phyloP scores from a whole-genome alignment of 2,888 invertebrate species.

The Acheta domesticus region DNA sequence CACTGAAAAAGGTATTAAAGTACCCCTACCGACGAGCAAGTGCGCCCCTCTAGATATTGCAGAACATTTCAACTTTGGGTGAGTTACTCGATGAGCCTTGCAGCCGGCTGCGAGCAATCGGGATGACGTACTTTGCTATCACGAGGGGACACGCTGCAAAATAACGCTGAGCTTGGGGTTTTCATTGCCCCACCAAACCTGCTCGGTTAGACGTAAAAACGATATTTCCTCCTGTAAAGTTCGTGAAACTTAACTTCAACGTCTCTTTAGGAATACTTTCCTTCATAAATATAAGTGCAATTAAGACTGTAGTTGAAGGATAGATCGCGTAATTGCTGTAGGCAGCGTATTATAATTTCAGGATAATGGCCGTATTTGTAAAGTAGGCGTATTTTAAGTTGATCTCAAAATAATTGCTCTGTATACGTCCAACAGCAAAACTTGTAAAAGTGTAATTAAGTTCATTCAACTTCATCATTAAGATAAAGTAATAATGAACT shows the following conservation, averaged over 20 bases:
- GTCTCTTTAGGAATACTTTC: slow-evolving; percentile 1
- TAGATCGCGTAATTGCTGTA: neutral
- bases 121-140: too few relatives aligned
- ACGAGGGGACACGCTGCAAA: too few relatives aligned
- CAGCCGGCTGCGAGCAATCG: too few relatives aligned
- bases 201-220: neutral
- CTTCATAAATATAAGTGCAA: neutral
- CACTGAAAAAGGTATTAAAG: too few relatives aligned
- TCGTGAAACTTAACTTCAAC: neutral
- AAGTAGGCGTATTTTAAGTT: slow-evolving; percentile 1
- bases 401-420: neutral
- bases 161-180: too few relatives aligned
- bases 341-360: slow-evolving; percentile 7
- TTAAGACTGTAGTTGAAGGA: neutral
- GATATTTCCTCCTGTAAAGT: neutral
- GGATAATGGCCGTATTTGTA: slow-evolving; percentile 18
- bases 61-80: too few relatives aligned
- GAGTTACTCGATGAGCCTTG: too few relatives aligned
- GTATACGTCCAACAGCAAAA: slow-evolving; percentile 9
- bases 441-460: slow-evolving; percentile 1
- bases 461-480: slow-evolving; percentile 18
- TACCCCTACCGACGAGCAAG: too few relatives aligned
- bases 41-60: too few relatives aligned
- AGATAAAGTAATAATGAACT: slow-evolving; percentile 18
- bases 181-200: too few relatives aligned